Evolutionary conservation across 2,888 invertebrate species (phyloP), one percentile per base, ranked within the genome.

Genomic region (Merodon equestris): DNA sequence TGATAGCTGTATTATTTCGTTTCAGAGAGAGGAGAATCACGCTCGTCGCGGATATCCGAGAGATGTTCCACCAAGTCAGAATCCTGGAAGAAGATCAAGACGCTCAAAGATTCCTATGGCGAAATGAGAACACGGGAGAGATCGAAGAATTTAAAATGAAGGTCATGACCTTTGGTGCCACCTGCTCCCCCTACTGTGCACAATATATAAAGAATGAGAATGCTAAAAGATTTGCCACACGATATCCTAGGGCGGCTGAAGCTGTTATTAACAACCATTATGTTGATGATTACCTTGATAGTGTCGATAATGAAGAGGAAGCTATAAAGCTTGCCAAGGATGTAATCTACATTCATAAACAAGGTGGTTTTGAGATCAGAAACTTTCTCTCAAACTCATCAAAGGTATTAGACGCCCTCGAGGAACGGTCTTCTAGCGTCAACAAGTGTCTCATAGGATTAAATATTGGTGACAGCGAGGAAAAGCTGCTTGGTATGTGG

Each of bases 321-420:
- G n/a, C n/a, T n/a, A n/a, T n/a, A n/a, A n/a, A n/a, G n/a, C n/a
- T n/a, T n/a, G 60, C 36, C 12, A 40, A 27, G 13, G 27, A 61
- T 4, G 54, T 70, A 9, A 27, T 36, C 12, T 19, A 44, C 15
- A 44, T 72, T 5, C 64, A 64, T 12, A 45, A 14, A 2, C 45
- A 45, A 15, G 13, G 14, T 1, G 70, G 70, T 9, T 70, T 75
- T 44, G 13, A 47, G 14, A 68, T 5, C n/a, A n/a, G n/a, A n/a
- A n/a, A n/a, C n/a, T n/a, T n/a, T n/a, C n/a, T n/a, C n/a, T 82
- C 83, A 1, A 84, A 83, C 42, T 56, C 53, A 17, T 12, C 12
- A 38, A 40, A 9, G 9, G 51, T 40, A 10, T n/a, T 40, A 3
- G n/a, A 40, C 10, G 10, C 40, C 9, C 10, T 40, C 10, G 10